Evolutionary conservation across 1,140 invertebrate genomes (phyloP).

Genomic region (Drosophila sulfurigaster): DNA sequence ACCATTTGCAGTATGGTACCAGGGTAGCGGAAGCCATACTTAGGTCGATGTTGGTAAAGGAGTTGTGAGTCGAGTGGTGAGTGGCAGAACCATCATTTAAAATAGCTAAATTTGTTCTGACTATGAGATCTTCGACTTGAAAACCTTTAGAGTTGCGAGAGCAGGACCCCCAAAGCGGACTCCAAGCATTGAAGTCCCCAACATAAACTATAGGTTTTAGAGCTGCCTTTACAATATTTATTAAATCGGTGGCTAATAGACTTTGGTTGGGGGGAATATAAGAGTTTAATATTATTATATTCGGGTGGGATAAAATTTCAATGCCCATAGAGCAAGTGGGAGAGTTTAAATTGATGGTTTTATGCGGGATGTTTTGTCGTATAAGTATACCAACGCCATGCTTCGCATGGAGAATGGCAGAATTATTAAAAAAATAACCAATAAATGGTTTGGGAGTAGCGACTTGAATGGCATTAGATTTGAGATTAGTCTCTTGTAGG

Average conservation of each 20-base stretch:
- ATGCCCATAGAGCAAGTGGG: no score
- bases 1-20: constrained; percentile 23
- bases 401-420: constrained; percentile 3
- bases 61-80: constrained; percentile 23
- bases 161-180: constrained; percentile 27
- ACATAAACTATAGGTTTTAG: constrained; percentile 14
- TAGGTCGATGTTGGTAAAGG: constrained; percentile 20
- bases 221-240: constrained; percentile 12
- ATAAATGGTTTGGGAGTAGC: no score
- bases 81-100: constrained; percentile 39
- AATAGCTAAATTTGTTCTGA: background rate
- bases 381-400: background rate
- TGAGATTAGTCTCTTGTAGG: no score
- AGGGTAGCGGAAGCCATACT: constrained; percentile 5
- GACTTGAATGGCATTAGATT: no score
- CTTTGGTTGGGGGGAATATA: constrained; percentile 31
- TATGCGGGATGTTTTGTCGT: no score
- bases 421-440: constrained; percentile 2
- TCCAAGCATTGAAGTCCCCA: constrained; percentile 36
- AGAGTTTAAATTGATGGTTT: background rate
- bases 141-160: no score
- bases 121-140: no score
- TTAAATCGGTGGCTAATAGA: constrained; percentile 13
- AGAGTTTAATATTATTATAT: constrained; percentile 20
- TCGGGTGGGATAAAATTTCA: background rate